Percentiles rank a stretch among this genome's conserved stretches.
Conservation (phyloP, 2,888 invertebrate genomes). For the Anaspis maculata region DNA sequence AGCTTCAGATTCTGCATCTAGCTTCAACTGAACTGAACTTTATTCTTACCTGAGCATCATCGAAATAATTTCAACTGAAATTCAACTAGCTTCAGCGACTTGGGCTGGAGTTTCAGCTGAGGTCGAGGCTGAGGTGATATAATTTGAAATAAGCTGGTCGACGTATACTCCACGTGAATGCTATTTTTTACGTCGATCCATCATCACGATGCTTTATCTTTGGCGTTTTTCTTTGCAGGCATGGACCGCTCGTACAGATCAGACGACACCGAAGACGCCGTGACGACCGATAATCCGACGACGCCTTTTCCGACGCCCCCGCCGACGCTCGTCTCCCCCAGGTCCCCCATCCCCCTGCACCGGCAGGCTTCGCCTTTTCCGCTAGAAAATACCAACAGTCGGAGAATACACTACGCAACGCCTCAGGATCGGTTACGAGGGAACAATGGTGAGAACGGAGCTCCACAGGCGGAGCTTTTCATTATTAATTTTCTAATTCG, state of each 20-base stretch:
- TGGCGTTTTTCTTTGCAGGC: conserved; percentile 45
- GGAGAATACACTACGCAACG: conserved; percentile 48
- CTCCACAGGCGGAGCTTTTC: no score
- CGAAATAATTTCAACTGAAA: no score
- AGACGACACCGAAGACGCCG: conserved; percentile 58
- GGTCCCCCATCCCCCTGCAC: conserved; percentile 52
- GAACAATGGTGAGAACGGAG: conserved; percentile 39
- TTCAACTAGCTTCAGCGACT: no score
- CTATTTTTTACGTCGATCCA: no score
- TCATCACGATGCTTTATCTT: no score
- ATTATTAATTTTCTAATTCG: not conserved
- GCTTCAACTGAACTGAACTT: no score
- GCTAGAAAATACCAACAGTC: conserved; percentile 56
- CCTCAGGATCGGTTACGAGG: conserved; percentile 41
- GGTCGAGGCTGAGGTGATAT: no score
- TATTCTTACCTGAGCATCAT: no score
- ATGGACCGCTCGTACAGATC: conserved; percentile 67
- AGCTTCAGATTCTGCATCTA: no score
- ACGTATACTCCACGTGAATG: no score
- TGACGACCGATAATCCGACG: conserved; percentile 48
- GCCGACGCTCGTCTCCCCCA: conserved; percentile 45
- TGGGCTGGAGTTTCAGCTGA: no score
- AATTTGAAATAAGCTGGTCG: no score
- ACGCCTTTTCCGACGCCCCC: conserved; percentile 49
- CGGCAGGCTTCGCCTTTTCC: conserved; percentile 65